Evolutionary conservation across 2,113 vertebrate species (phyloP).

Genomic region (Marmota monax): DNA sequence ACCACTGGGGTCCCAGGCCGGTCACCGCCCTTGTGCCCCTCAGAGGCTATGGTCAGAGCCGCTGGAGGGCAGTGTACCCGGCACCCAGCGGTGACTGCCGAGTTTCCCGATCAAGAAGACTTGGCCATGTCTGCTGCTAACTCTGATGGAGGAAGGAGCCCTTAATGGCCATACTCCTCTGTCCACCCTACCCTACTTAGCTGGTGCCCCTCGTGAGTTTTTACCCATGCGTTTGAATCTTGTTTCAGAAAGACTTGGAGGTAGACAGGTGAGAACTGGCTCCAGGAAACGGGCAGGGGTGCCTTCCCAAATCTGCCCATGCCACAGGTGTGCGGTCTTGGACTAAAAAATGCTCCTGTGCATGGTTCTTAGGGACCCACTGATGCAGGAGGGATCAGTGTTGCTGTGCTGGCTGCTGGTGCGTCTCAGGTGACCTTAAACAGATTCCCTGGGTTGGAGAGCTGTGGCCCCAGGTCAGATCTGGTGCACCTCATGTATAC

Average conservation of each 20-base stretch:
- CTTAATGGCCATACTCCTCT: too few species aligned
- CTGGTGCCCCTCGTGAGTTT: background rate
- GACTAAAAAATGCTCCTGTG: background rate
- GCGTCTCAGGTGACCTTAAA: background rate
- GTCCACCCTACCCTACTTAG: too few species aligned
- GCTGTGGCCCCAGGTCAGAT: background rate
- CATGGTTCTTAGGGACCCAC: background rate
- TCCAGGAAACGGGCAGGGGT: background rate
- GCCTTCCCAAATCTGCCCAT: background rate
- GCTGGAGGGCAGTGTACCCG: too few species aligned
- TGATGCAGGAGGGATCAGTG: background rate
- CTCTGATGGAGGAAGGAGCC: too few species aligned
- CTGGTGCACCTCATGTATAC: background rate
- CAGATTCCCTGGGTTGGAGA: background rate
- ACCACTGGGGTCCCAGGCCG: accelerated
- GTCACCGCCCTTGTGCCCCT: too few species aligned
- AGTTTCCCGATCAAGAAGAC: too few species aligned
- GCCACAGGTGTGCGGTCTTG: background rate
- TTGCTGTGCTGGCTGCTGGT: background rate
- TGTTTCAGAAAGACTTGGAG: background rate
- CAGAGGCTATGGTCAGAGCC: background rate
- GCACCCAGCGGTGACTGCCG: too few species aligned
- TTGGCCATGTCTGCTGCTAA: too few species aligned
- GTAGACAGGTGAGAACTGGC: background rate
- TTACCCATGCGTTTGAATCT: background rate